Conservation (phyloP, 1,140 invertebrate species). For the Papilio polyxenes region DNA sequence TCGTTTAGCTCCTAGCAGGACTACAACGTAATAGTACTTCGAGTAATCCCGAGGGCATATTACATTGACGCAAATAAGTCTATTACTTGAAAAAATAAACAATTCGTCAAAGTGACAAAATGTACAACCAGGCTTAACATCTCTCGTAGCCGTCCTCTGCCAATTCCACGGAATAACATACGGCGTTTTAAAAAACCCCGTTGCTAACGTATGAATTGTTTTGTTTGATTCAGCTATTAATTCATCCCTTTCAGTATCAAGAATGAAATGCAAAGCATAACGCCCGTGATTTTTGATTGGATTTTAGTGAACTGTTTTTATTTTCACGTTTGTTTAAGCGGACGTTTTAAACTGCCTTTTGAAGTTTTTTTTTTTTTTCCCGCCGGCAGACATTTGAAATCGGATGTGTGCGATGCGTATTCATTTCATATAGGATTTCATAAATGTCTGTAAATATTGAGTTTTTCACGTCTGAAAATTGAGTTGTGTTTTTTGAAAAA, state of each 20-base stretch:
- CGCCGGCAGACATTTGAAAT: conserved; percentile 30
- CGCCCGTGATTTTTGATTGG: conserved; percentile 55
- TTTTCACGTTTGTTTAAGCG: conserved; percentile 40
- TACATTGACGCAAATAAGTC: not conserved
- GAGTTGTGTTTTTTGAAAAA: conserved; percentile 30
- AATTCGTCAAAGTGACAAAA: conserved; percentile 51
- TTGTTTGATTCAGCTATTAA: conserved; percentile 57
- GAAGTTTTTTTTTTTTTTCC: conserved; percentile 33
- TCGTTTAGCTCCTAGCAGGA: not conserved
- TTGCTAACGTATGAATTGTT: conserved; percentile 56
- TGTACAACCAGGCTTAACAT: conserved; percentile 44
- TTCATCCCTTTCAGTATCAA: conserved; percentile 54
- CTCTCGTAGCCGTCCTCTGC: conserved; percentile 42
- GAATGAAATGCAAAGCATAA: conserved; percentile 49
- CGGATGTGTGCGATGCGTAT: conserved; percentile 31
- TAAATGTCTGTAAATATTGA: conserved; percentile 40
- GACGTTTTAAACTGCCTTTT: conserved; percentile 38
- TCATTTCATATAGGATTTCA: conserved; percentile 38
- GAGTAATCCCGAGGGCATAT: not conserved
- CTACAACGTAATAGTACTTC: not conserved
- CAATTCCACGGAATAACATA: conserved; percentile 67
- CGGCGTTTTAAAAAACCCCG: conserved; percentile 51
- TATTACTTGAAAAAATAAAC: conserved; percentile 45
- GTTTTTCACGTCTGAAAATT: conserved; percentile 31
- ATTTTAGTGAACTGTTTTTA: conserved; percentile 49